Percentiles rank a stretch among this genome's conserved stretches.
Conservation (phyloP, 2,888 invertebrate genomes). For the Lobophora halterata region DNA sequence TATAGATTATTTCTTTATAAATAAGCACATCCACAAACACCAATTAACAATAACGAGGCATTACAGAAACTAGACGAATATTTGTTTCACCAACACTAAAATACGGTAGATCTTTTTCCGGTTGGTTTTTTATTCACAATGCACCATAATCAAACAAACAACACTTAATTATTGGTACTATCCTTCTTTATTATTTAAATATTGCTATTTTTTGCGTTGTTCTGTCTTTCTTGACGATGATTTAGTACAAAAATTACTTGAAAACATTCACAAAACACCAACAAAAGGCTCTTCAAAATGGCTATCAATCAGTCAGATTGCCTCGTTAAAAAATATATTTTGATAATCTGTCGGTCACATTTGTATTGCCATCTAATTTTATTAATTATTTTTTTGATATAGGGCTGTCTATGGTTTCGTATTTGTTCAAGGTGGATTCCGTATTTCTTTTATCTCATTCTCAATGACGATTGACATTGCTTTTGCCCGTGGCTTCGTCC, state of each 20-base stretch:
- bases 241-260: constrained; percentile 63
- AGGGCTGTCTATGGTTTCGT: constrained; percentile 51
- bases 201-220: constrained; percentile 36
- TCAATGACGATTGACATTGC: no score
- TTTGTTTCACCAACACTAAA: constrained; percentile 50
- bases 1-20: constrained; percentile 36
- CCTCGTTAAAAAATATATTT: constrained; percentile 72
- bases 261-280: constrained; percentile 82
- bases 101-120: constrained; percentile 67
- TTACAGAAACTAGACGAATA: constrained; percentile 20
- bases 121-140: constrained; percentile 66
- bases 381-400: constrained; percentile 39
- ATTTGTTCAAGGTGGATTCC: neutral
- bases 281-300: constrained; percentile 81
- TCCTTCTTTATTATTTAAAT: constrained; percentile 35
- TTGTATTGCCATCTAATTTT: constrained; percentile 72
- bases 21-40: constrained; percentile 31
- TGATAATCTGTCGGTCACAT: constrained; percentile 71
- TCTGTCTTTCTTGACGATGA: constrained; percentile 46
- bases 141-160: constrained; percentile 64
- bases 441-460: no score
- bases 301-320: constrained; percentile 79
- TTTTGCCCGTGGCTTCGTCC: neutral
- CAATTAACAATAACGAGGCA: constrained; percentile 17
- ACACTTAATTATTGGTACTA: constrained; percentile 40